These are phyloP conservation scores for Vidua macroura DNA, from an alignment of 2,113 vertebrate genomes.

Conservation along the genomic window DNA sequence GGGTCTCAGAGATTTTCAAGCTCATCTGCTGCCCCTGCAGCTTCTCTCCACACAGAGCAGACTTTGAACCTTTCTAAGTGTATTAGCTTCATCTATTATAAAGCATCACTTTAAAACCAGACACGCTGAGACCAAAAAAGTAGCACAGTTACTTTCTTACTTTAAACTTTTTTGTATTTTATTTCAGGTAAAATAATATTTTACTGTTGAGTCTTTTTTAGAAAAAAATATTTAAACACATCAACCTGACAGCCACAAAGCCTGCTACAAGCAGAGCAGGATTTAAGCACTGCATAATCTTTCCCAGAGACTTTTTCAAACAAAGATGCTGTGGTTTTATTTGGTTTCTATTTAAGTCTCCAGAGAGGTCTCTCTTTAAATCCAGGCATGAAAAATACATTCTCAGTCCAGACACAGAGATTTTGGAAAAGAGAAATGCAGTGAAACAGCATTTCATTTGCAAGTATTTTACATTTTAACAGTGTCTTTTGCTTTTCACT, in stretches of 20 bases:
- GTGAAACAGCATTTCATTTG: constrained; percentile 57
- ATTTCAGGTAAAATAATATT: not conserved
- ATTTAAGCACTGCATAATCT: constrained; percentile 43
- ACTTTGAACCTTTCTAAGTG: not conserved
- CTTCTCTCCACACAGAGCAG: not conserved
- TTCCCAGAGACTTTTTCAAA: constrained; percentile 43
- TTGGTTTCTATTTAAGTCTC: constrained; percentile 57
- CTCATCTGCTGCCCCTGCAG: not conserved
- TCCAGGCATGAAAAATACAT: constrained; percentile 64
- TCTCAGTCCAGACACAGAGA: constrained; percentile 48
- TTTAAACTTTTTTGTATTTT: not conserved
- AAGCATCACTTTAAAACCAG: not conserved
- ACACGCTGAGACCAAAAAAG: not conserved
- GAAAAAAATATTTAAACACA: not conserved
- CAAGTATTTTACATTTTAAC: constrained; percentile 63
- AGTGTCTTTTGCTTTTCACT: not conserved
- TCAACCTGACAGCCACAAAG: constrained; percentile 10
- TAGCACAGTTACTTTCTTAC: not conserved
- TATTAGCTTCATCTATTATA: not conserved
- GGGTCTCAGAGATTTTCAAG: not conserved
- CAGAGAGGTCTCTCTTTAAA: constrained; percentile 55
- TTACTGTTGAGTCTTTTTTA: not conserved
- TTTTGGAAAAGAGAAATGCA: constrained; percentile 33
- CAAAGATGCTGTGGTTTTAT: constrained; percentile 46
- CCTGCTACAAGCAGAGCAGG: not conserved